Conservation (phyloP, 2,888 invertebrate genomes). For the Nephrotoma guestfalica region DNA sequence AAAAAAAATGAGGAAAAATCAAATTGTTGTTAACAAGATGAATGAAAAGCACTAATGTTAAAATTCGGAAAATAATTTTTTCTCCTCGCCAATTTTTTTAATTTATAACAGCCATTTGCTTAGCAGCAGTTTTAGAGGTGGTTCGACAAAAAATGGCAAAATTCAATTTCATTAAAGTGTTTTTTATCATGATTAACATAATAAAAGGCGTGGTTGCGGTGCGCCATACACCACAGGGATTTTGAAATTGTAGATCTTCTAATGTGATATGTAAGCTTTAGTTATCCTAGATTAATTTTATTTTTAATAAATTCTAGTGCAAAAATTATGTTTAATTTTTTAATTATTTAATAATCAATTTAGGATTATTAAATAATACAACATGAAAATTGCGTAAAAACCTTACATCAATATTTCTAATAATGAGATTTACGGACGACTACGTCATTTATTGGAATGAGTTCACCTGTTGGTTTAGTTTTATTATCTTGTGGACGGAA, state of each 20-base stretch:
- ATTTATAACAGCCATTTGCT: neutral
- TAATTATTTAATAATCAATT: no score
- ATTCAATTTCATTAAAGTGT: neutral
- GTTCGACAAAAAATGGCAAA: neutral
- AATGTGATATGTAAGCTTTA: no score
- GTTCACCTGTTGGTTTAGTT: no score
- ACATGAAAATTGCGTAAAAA: no score
- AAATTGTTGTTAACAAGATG: neutral
- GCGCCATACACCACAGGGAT: neutral
- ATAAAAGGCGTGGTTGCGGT: neutral
- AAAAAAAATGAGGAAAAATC: neutral
- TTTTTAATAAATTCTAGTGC: no score
- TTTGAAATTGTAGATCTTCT: neutral
- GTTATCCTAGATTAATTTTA: no score
- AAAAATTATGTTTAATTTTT: no score
- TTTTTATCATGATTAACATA: neutral
- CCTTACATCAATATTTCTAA: no score
- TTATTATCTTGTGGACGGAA: no score
- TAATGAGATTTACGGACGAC: no score
- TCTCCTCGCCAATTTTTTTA: neutral
- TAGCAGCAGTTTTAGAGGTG: neutral
- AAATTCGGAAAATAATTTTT: neutral
- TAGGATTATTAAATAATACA: no score
- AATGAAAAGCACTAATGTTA: neutral
- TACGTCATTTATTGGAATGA: no score